Evolutionary conservation across 2,888 invertebrate genomes (phyloP), one percentile per base, ranked within the genome.

Genomic region (Leptopterna dolabrata): DNA sequence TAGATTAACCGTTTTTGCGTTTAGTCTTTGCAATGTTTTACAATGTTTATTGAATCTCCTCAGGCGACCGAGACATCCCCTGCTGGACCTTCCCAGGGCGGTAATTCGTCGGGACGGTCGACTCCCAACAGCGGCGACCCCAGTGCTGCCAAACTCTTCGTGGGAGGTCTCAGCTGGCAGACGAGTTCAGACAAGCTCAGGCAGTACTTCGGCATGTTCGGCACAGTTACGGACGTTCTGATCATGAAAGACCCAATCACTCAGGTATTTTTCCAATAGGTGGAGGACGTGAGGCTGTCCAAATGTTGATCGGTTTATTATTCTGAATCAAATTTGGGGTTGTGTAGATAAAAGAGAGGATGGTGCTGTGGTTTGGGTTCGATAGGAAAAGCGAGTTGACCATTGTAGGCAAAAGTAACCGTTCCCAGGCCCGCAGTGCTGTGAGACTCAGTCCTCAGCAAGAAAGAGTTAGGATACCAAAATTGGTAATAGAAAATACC

Each of bases 171-270:
- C 89, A 97, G 97, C 92, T 97, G 97, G 97, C 97, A 97, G 93
- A 97, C 97, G 24, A 96, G 97, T 91, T 96, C 96, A 87, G 97
- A 97, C 92, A 97, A 97, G 92, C 94, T 97, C n/a, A 93, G 96
- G 90, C 97, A 97, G 91, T 97, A 97, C 92, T 97, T 97, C 90
- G 96, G 96, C 87, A 96, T 97, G 95, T 97, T 97, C 91, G 97
- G 97, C 88, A 95, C 96, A 6, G 97, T 97, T 90, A 96, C 97
- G 45, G 97, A 97, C 92, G 97, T 97, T 87, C 94, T 97, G 89
- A 97, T 97, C 91, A 97, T 97, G 97, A 97, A 97, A 93, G 97
- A 97, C 92, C 97, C 97, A 0, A 96, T 97, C 55, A 97, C 97
- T 89, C 97, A 97, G 96, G 97, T 97, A 93, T 93, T 16, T 1